Evolutionary conservation across 2,888 invertebrate genomes (phyloP), one percentile per base, ranked within the genome.

Genomic region (Melieria picta): DNA sequence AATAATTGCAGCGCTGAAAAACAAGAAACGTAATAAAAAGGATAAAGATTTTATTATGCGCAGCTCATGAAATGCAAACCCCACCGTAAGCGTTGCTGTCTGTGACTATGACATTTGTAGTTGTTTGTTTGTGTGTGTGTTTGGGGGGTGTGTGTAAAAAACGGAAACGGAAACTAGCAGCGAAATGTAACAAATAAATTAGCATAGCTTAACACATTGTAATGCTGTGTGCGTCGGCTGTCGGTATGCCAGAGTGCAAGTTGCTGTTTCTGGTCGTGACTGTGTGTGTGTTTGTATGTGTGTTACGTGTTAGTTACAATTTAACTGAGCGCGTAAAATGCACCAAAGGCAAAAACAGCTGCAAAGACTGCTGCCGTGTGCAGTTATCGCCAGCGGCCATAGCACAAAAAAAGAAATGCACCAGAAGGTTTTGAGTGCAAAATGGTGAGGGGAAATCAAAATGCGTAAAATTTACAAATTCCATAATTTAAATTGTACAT

Each of bases 151-250:
- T 48, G 6, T 42, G 10, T n/a, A 68, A 68, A 66, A 66, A 43
- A 52, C 62, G 30, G 43, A 42, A 58, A 62, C 61, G 11, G 6
- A 67, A 67, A 68, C 69, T 65, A 57, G 65, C 69, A 67, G 56
- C 48, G 57, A 30, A 70, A 67, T 70, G 64, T 74, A 68, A 60
- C 70, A 68, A 71, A 74, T 72, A 71, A 74, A 74, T 74, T 74
- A 74, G 72, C 72, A 65, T 70, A 65, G 72, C 72, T 74, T 68
- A 68, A 65, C 65, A 70, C 65, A 65, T 61, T 70, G 68, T 67
- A 71, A 48, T 58, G 52, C 9, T 30, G 30, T 30, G 30, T 30
- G 2, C 3, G 30, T 30, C 30, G 30, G 30, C 30, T 30, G 30
- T 30, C 30, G 30, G 30, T 30, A 30, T 30, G 30, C 30, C 30